Evolutionary conservation across 2,888 invertebrate genomes (phyloP).

Genomic region (Ischnus inquisitorius): DNA sequence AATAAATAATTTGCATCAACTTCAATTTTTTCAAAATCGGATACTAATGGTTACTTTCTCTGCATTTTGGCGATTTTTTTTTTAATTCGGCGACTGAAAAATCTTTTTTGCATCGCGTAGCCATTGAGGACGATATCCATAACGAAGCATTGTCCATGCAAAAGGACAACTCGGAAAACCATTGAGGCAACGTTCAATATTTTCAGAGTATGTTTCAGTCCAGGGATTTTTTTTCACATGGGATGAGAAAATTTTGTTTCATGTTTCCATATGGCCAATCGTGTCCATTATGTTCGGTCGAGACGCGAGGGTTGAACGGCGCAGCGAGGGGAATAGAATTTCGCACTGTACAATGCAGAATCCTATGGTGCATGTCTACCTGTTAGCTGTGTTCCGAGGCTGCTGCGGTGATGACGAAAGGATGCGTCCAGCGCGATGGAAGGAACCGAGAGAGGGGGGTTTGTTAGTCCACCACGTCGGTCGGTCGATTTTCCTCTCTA

Average conservation of each 20-base stretch:
- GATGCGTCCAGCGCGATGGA: constrained; percentile 48
- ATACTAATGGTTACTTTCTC: no score
- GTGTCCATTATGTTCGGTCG: constrained; percentile 60
- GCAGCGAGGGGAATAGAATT: constrained; percentile 44
- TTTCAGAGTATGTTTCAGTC: constrained; percentile 38
- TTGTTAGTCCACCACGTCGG: constrained; percentile 28
- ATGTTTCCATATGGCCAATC: constrained; percentile 56
- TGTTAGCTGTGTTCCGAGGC: constrained; percentile 33
- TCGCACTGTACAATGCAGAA: constrained; percentile 39
- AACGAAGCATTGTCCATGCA: neutral
- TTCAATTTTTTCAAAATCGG: no score
- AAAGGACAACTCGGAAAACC: neutral
- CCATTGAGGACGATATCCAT: neutral
- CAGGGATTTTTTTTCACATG: constrained; percentile 34
- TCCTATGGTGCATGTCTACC: constrained; percentile 19
- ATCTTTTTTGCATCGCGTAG: neutral
- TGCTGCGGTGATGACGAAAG: constrained; percentile 49
- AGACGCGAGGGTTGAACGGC: constrained; percentile 51
- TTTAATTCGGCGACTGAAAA: neutral
- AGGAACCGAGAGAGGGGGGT: constrained; percentile 16
- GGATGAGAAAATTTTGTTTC: constrained; percentile 57
- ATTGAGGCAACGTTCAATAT: neutral
- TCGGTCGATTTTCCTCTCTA: constrained; percentile 29
- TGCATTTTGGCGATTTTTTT: no score
- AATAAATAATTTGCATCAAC: no score